Evolutionary conservation across 2,113 vertebrate species (phyloP), one percentile per base, ranked within the genome.

Genomic region (Calypte anna): DNA sequence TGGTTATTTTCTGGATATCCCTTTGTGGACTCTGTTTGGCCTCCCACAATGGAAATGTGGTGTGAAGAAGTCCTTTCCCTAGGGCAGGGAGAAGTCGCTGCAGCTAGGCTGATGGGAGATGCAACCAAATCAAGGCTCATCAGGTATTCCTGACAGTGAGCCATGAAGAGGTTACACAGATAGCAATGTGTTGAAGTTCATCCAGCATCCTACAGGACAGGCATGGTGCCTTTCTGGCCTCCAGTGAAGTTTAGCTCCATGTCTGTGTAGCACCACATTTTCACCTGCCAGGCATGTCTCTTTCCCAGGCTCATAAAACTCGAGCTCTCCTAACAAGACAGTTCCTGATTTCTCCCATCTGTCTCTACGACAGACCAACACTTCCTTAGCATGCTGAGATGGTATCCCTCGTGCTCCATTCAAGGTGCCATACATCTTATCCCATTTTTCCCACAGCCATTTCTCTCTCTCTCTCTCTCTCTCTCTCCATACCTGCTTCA

Each of bases 401-500:
- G 70, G 36, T 68, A 11, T 90, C 68, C 43, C 33, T 81, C 0
- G 0, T 0, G 2, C 54, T 48, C 53, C 48, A 8, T 79, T 27
- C 19, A n/a, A 66, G 62, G 19, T 93, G 59, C 68, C 20, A 6
- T 64, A 72, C n/a, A 28, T 18, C 30, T 88, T 86, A 69, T 91
- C 83, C 72, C 30, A 1, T 68, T 93, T 94, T 95, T 93, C 95
- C 82, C 90, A 93, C 91, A 91, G 91, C 76, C 0, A 0, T 74
- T 88, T 88, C 63, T 95, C 63, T 82, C 58, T 48, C 31, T 78
- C 44, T 96, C 50, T n/a, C 5, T 93, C 94, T 93, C 44, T 86
- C 94, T 69, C 83, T 95, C 85, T 48, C 96, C 40, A 40, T 40
- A 40, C 40, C 92, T 93, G 96, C 95, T 95, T 77, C 93, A 87